Percentiles rank a stretch among this genome's conserved stretches.
These are phyloP conservation scores for Eulimnadia texana DNA, from an alignment of 1,140 invertebrate genomes.

Conservation along the genomic window DNA sequence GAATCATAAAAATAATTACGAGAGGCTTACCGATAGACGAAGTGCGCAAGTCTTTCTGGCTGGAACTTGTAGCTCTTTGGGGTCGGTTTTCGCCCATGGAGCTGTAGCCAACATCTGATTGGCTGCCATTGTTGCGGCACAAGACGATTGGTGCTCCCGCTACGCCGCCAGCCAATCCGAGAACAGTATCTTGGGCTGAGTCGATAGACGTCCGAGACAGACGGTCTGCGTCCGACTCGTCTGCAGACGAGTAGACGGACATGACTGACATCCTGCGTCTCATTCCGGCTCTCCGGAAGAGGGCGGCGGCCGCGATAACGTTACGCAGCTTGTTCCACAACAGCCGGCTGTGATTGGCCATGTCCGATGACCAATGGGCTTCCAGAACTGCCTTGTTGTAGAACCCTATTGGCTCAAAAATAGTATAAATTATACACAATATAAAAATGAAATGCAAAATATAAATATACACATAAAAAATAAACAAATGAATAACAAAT, in stretches of 20 bases:
- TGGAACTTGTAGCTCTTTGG: constrained; percentile 5
- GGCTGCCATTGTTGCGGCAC: constrained; percentile 23
- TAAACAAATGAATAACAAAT: background rate
- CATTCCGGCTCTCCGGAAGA: constrained; percentile 47
- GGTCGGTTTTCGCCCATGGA: constrained; percentile 31
- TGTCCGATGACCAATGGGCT: constrained; percentile 82
- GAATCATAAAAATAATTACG: background rate
- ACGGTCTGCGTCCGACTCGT: constrained; percentile 26
- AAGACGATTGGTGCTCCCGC: constrained; percentile 8
- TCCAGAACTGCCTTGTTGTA: constrained; percentile 60
- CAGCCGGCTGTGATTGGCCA: constrained; percentile 60
- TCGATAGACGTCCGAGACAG: constrained; percentile 26
- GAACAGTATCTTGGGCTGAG: constrained; percentile 20
- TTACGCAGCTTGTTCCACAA: constrained; percentile 77
- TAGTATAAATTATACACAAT: constrained; percentile 32
- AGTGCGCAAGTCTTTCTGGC: constrained; percentile 5
- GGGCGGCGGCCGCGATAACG: background rate
- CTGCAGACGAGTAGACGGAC: constrained; percentile 25
- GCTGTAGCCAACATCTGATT: constrained; percentile 35
- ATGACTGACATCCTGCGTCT: constrained; percentile 34
- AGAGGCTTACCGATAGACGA: background rate
- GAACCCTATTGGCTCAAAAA: background rate
- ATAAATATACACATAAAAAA: background rate
- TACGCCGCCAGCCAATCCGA: constrained; percentile 3
- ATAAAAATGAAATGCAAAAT: background rate